Conservation (phyloP, 2,797 vertebrate genomes). For the Todus mexicanus region DNA sequence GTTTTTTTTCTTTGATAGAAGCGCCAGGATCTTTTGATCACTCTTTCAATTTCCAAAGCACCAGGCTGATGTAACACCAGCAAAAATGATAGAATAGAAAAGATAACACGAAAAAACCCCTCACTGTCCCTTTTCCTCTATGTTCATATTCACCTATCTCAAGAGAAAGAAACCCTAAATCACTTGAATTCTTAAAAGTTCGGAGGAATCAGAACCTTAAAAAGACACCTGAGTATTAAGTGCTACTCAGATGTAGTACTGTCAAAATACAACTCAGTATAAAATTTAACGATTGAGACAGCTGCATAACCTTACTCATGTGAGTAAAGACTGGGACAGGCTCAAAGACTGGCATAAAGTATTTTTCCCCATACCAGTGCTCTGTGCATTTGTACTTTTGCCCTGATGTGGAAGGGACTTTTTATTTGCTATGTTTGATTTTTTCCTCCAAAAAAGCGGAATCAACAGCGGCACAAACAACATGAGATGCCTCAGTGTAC, state of each 20-base stretch:
- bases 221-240: neutral
- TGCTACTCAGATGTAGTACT: neutral
- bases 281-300: neutral
- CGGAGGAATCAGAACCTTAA: neutral
- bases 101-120: neutral
- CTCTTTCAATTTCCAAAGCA: neutral
- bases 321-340: neutral
- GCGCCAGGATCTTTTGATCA: neutral
- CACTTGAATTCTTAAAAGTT: neutral
- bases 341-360: neutral
- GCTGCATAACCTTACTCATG: neutral
- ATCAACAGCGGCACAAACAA: neutral
- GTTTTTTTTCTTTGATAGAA: neutral
- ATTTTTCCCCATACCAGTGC: neutral
- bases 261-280: neutral
- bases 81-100: neutral
- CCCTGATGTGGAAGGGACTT: neutral
- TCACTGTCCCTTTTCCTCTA: neutral
- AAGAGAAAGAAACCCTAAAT: neutral
- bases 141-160: neutral
- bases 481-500: neutral
- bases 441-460: neutral
- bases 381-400: neutral
- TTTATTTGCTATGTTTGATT: neutral
- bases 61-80: neutral